Base-by-base conservation (phyloP, 2,113 vertebrate genomes). In the Neoarius graeffei region DNA sequence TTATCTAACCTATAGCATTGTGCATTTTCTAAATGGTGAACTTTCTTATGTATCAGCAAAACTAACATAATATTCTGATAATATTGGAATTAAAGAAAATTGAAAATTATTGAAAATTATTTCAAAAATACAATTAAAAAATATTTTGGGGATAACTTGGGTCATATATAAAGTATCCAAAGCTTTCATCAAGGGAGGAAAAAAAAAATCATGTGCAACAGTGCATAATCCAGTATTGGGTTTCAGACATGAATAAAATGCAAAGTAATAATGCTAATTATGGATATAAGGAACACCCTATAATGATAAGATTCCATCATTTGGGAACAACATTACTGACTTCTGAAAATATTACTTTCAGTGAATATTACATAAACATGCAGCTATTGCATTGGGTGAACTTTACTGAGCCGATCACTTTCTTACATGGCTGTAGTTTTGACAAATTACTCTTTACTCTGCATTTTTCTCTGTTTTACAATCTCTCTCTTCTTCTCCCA, bases 1-100 rank as follows among this genome's bases (percentile, higher is more conserved):
- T 54, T 85, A 77, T 62, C 73, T 80, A 81, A 73, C 76, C 59
- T 30, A 80, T 82, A 77, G 54, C 67, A 76, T 48, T 74, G 20
- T 74, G 42, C 25, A 81, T 85, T 85, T 60, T 64, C 25, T 48
- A 87, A 71, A 80, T 80, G 4, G 5, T 15, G n/a, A 69, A 30
- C 8, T 69, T 67, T 67, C 4, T 67, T 62, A 62, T 20, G 60
- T 23, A 23, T 62, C 7, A 20, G 60, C 60, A 62, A 62, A 62
- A 20, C 19, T 62, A 23, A 10, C 60, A 7, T 64, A 64, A 64
- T 67, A 67, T 67, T 67, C 11, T 27, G 64, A 27, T 27, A 62
- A 20, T 62, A 62, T 6, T 23, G 60, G 20, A 62, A 57, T 17
- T 57, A 57, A 20, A 19, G 59, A 60, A 9, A 11, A 66, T 11